phyloP scores from a whole-genome alignment of 2,888 invertebrate species.

The Augochlorella aurata region DNA sequence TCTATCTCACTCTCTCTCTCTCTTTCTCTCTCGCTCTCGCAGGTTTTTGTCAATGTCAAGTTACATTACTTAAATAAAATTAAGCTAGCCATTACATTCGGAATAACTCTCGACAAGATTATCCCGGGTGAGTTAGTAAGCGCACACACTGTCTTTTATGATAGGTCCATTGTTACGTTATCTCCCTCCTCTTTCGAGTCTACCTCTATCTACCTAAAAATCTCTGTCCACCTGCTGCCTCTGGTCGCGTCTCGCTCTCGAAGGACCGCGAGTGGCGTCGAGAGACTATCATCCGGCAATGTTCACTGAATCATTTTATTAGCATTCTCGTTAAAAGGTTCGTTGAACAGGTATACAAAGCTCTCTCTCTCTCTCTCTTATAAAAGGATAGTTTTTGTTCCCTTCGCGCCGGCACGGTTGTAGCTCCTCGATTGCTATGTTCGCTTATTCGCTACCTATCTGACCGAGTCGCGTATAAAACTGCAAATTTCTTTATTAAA shows the following conservation, averaged over 20 bases:
- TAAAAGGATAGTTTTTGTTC: constrained; percentile 45
- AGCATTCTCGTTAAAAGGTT: neutral
- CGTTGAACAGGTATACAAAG: constrained; percentile 34
- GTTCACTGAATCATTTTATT: neutral
- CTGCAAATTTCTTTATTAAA: neutral
- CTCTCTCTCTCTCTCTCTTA: constrained; percentile 17
- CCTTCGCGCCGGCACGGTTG: constrained; percentile 27
- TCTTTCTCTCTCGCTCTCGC: neutral
- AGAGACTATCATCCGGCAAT: neutral
- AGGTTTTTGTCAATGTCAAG: constrained; percentile 60
- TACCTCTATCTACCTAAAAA: constrained; percentile 19
- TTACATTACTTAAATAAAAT: constrained; percentile 69
- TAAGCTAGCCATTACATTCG: constrained; percentile 70
- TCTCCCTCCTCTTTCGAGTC: constrained; percentile 46
- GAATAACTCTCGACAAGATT: constrained; percentile 48
- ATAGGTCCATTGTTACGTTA: constrained; percentile 74
- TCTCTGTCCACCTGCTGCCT: constrained; percentile 38
- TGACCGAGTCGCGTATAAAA: neutral
- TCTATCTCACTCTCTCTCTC: neutral
- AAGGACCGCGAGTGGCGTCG: constrained; percentile 18
- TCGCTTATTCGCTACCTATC: neutral
- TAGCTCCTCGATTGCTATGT: neutral
- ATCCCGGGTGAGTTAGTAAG: constrained; percentile 74
- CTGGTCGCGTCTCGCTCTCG: constrained; percentile 45
- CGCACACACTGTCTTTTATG: constrained; percentile 80